phyloP scores from a whole-genome alignment of 2,797 vertebrate genomes.

The Siniperca undulata region DNA sequence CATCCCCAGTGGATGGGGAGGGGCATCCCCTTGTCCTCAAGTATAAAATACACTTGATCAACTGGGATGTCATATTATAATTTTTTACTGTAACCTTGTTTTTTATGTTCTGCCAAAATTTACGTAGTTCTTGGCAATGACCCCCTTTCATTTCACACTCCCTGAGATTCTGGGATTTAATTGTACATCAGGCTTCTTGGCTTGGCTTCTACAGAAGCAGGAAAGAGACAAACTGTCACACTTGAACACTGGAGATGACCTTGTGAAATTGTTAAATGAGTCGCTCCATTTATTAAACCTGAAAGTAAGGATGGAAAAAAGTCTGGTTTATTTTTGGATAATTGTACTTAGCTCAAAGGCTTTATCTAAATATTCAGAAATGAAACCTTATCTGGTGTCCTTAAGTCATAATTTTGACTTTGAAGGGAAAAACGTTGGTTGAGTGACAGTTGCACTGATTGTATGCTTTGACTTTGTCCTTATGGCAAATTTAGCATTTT shows the following conservation, averaged over 20 bases:
- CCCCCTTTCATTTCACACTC: slow-evolving; percentile 4
- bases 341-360: slow-evolving; percentile 44
- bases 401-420: slow-evolving; percentile 50
- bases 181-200: not conserved
- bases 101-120: slow-evolving; percentile 6
- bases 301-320: slow-evolving; percentile 10
- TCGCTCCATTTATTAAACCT: slow-evolving; percentile 44
- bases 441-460: slow-evolving; percentile 22
- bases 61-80: not conserved
- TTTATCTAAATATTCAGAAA: slow-evolving; percentile 48
- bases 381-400: slow-evolving; percentile 48
- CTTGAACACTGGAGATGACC: slow-evolving; percentile 28
- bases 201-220: not conserved
- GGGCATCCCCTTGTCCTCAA: not conserved
- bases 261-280: slow-evolving; percentile 39
- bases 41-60: not conserved
- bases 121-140: not conserved
- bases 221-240: slow-evolving; percentile 8
- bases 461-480: slow-evolving; percentile 35
- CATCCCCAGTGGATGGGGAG: not conserved
- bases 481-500: slow-evolving; percentile 39
- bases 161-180: slow-evolving; percentile 19
- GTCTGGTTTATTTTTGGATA: slow-evolving; percentile 46
- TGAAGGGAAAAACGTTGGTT: slow-evolving; percentile 28
- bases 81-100: not conserved